phyloP scores from a whole-genome alignment of 2,797 vertebrate species.

The Cryptoprocta ferox region DNA sequence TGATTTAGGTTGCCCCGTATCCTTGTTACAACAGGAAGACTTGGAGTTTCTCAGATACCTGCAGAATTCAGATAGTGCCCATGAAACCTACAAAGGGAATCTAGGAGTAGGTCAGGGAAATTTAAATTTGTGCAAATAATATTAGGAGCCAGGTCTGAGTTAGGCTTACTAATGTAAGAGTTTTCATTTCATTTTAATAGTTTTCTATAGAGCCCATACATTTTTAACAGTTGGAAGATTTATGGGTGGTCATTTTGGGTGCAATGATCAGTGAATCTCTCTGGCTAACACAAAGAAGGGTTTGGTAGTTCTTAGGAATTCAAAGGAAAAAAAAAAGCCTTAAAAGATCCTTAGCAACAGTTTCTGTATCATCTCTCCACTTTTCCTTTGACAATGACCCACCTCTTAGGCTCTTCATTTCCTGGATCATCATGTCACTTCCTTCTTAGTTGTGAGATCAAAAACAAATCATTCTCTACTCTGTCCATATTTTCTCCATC shows the following conservation, averaged over 20 bases:
- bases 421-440: neutral
- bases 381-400: neutral
- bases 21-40: neutral
- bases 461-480: neutral
- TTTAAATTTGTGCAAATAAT: neutral
- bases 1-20: neutral
- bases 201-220: neutral
- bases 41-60: neutral
- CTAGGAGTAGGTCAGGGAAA: neutral
- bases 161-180: neutral
- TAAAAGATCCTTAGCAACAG: neutral
- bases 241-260: neutral
- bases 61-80: neutral
- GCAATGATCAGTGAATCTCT: neutral
- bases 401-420: neutral
- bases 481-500: neutral
- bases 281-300: neutral
- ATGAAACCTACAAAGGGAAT: neutral
- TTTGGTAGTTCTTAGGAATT: neutral
- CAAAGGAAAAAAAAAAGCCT: neutral
- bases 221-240: neutral
- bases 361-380: neutral
- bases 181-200: neutral
- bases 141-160: neutral
- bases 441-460: neutral